phyloP scores from a whole-genome alignment of 2,113 vertebrate genomes.

The Aphelocoma coerulescens region DNA sequence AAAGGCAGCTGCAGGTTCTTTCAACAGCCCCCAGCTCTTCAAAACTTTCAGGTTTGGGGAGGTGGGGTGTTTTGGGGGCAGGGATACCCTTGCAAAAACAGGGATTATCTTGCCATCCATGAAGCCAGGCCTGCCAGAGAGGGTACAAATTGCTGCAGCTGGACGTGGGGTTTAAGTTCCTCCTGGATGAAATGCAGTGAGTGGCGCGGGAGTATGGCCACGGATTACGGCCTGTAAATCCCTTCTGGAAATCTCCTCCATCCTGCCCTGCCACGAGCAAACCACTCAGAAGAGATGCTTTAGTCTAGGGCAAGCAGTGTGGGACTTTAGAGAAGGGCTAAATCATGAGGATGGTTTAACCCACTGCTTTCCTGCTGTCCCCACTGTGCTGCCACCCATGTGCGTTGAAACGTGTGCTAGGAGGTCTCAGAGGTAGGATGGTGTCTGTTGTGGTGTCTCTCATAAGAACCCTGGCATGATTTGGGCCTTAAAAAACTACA shows the following conservation, averaged over 20 bases:
- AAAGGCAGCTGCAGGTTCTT: constrained; percentile 51
- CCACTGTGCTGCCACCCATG: neutral
- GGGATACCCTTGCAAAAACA: neutral
- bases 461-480: accelerated
- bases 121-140: neutral
- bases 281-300: neutral
- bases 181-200: neutral
- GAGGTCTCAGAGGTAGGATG: neutral
- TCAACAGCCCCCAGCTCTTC: neutral
- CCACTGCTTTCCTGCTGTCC: neutral
- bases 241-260: neutral
- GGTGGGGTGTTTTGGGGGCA: neutral
- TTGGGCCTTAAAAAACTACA: neutral
- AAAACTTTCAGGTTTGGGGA: neutral
- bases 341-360: neutral
- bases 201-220: neutral
- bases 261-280: neutral
- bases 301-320: neutral
- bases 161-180: neutral
- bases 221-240: neutral
- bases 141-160: constrained; percentile 21
- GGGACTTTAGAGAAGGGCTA: neutral
- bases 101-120: neutral
- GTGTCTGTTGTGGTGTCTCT: neutral
- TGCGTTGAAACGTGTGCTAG: accelerated